Evolutionary conservation across 2,888 invertebrate genomes (phyloP).

Genomic region (Hirudinaria manillensis): DNA sequence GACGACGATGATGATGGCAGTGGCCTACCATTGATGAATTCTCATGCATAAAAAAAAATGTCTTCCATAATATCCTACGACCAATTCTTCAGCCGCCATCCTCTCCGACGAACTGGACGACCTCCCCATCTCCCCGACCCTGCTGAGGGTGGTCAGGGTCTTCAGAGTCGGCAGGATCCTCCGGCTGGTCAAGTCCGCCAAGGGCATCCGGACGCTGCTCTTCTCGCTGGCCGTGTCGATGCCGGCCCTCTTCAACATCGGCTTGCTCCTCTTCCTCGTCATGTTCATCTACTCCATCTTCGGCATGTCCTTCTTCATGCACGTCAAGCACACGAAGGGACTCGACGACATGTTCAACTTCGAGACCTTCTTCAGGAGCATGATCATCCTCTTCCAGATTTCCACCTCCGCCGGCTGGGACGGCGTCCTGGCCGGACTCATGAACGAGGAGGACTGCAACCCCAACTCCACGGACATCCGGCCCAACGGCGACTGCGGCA

Average conservation of each 20-base stretch:
- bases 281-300: slow-evolving; percentile 99
- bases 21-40: too few relatives aligned
- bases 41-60: too few relatives aligned
- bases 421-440: slow-evolving; percentile 86
- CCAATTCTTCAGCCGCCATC: neutral
- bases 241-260: slow-evolving; percentile 97
- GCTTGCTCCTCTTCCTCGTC: slow-evolving; percentile 90
- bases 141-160: slow-evolving; percentile 93
- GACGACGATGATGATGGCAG: too few relatives aligned
- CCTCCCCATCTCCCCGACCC: slow-evolving; percentile 76
- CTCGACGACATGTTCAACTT: slow-evolving; percentile 94
- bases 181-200: slow-evolving; percentile 86
- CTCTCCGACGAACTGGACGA: slow-evolving; percentile 19
- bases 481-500: slow-evolving; percentile 70
- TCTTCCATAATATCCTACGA: too few relatives aligned
- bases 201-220: slow-evolving; percentile 91
- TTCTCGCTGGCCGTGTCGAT: slow-evolving; percentile 97
- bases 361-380: slow-evolving; percentile 94
- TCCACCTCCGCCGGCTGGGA: slow-evolving; percentile 74
- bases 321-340: slow-evolving; percentile 88
- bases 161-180: slow-evolving; percentile 95
- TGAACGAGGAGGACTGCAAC: slow-evolving; percentile 62
- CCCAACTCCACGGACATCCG: slow-evolving; percentile 30
- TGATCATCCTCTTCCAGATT: slow-evolving; percentile 92
- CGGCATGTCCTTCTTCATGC: slow-evolving; percentile 99